phyloP scores from a whole-genome alignment of 2,888 invertebrate species.

The Dasysyrphus albostriatus region DNA sequence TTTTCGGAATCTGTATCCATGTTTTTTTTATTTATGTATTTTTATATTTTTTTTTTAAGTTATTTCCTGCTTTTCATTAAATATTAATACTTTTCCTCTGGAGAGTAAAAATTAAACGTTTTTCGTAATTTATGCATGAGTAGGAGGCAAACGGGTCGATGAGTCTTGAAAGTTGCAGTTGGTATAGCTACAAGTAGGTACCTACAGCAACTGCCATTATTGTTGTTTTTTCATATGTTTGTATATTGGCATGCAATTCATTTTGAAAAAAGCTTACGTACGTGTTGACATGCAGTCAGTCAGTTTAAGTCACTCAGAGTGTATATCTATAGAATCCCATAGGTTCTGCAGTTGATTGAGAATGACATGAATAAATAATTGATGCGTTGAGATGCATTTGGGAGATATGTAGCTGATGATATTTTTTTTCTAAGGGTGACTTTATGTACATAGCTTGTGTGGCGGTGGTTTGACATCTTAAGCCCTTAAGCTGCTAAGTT shows the following conservation, averaged over 20 bases:
- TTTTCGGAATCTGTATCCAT: background rate
- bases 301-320: constrained; percentile 20
- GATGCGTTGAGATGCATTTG: constrained; percentile 46
- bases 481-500: background rate
- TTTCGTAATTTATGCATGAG: constrained; percentile 65
- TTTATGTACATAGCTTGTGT: constrained; percentile 24
- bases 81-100: constrained; percentile 44
- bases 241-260: constrained; percentile 22
- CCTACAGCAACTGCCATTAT: constrained; percentile 25
- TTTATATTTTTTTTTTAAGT: too few species aligned
- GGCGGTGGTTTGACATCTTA: constrained; percentile 16
- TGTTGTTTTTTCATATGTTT: constrained; percentile 22
- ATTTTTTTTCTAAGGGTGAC: background rate
- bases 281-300: constrained; percentile 45
- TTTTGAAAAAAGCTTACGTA: constrained; percentile 18
- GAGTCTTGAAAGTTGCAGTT: constrained; percentile 18
- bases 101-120: constrained; percentile 66
- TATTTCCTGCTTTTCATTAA: constrained; percentile 64
- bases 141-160: constrained; percentile 21
- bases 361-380: constrained; percentile 63
- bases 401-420: constrained; percentile 23
- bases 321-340: background rate
- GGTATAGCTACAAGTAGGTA: background rate
- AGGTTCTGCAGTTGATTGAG: background rate
- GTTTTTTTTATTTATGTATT: constrained; percentile 17